Evolutionary conservation across 2,113 vertebrate genomes (phyloP), one percentile per base, ranked within the genome.

Genomic region (Polypterus senegalus): DNA sequence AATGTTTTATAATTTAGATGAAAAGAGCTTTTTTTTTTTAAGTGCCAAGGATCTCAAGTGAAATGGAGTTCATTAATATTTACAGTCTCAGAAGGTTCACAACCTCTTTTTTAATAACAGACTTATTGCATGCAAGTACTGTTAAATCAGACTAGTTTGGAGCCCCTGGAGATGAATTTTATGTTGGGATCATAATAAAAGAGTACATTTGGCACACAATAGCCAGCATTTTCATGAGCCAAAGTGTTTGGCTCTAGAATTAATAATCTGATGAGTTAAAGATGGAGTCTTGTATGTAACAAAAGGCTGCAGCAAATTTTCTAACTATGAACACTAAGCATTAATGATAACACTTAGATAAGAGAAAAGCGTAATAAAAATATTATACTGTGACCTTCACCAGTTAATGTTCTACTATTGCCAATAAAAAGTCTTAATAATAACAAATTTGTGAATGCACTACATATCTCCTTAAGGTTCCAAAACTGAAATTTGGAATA

Each of bases 21-120:
- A 27, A 27, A 27, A 27, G 27, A 27, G 27, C 27, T 27, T 27
- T 27, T 27, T 27, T 27, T 27, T 27, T 27, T 27, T 27, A 27
- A 44, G 61, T 75, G 58, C 65, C 2, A 27, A n/a, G 66, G 75
- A 75, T 76, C 78, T 76, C 72, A 5, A 61, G 70, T 61, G 76
- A 68, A 61, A 46, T 71, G 66, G 70, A 71, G 63, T 79, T 79
- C 73, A 79, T 85, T 79, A 77, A 76, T 79, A 79, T 76, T 74
- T 71, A 74, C 65, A 67, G 63, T 67, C 73, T 67, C 78, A 67
- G 68, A 56, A 55, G 74, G 68, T 67, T 70, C 66, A 46, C 62
- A 69, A 51, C 57, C 61, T 44, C 65, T 67, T 56, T 63, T 67
- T 65, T 54, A 27, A 60, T 48, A 62, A 61, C 9, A 49, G 65